phyloP scores from a whole-genome alignment of 2,797 vertebrate species.

The Pantherophis alleghaniensis region DNA sequence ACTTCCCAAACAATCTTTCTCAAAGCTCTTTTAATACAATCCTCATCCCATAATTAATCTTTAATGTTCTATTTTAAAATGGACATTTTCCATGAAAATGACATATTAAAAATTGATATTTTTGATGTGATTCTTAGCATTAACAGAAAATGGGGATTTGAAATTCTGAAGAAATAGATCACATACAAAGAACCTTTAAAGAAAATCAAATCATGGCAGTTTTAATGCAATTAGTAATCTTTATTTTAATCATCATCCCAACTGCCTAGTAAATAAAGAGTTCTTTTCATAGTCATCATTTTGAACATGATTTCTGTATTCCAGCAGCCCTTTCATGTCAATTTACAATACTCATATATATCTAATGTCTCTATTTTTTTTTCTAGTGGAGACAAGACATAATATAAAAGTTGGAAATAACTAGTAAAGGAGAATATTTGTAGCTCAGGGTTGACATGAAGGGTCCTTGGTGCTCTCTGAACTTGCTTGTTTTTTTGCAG shows the following conservation, averaged over 20 bases:
- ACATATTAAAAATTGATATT: not conserved
- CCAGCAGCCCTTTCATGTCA: not conserved
- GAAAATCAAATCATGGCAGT: not conserved
- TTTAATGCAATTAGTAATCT: not conserved
- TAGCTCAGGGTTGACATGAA: not conserved
- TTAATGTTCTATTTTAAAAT: not conserved
- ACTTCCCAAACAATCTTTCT: not conserved
- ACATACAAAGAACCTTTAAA: not conserved
- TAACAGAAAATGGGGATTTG: not conserved
- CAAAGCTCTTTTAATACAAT: not conserved
- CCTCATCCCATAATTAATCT: not conserved
- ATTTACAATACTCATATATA: not conserved
- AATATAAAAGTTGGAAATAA: not conserved
- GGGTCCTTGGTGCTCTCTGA: too few relatives aligned
- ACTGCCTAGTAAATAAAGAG: not conserved
- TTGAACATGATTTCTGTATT: not conserved
- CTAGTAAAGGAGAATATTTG: not conserved
- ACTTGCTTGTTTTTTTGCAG: not conserved
- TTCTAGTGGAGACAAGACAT: not conserved
- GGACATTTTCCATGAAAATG: not conserved
- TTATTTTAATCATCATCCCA: not conserved
- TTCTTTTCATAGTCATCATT: not conserved
- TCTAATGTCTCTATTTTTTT: not conserved
- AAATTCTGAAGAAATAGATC: not conserved
- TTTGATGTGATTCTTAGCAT: not conserved